Conservation (phyloP, 2,888 invertebrate genomes). For the Dicroscelio sp. region DNA sequence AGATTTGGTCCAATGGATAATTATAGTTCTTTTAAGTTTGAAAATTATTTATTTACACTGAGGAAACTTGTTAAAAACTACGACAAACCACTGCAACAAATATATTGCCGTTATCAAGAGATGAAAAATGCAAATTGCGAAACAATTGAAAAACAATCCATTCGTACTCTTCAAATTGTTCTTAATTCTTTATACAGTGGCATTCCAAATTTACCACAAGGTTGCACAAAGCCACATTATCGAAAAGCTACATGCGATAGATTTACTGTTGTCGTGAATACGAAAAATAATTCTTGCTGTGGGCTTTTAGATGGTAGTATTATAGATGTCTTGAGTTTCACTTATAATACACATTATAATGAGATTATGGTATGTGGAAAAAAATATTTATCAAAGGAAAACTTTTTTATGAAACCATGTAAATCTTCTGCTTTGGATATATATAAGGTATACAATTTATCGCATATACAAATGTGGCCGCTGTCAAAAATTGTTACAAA, state of each 20-base stretch:
- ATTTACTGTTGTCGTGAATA: constrained; percentile 6
- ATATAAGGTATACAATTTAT: constrained; percentile 36
- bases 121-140: too few species aligned
- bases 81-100: too few species aligned
- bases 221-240: constrained; percentile 37
- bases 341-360: constrained; percentile 4
- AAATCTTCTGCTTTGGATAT: constrained; percentile 21
- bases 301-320: constrained; percentile 9
- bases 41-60: too few species aligned
- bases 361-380: constrained; percentile 23
- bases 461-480: constrained; percentile 27
- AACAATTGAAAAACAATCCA: too few species aligned
- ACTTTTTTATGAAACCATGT: constrained; percentile 48
- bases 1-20: too few species aligned
- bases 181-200: neutral
- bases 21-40: too few species aligned
- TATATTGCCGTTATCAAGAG: too few species aligned
- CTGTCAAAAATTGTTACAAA: constrained; percentile 23
- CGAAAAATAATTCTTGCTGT: constrained; percentile 30
- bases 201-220: neutral
- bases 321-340: constrained; percentile 6
- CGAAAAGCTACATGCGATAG: neutral
- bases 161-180: constrained; percentile 31
- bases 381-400: constrained; percentile 19
- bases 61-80: too few species aligned